These are phyloP conservation scores for Chloromyia formosa DNA, from an alignment of 2,888 invertebrate species.

Conservation along the genomic window DNA sequence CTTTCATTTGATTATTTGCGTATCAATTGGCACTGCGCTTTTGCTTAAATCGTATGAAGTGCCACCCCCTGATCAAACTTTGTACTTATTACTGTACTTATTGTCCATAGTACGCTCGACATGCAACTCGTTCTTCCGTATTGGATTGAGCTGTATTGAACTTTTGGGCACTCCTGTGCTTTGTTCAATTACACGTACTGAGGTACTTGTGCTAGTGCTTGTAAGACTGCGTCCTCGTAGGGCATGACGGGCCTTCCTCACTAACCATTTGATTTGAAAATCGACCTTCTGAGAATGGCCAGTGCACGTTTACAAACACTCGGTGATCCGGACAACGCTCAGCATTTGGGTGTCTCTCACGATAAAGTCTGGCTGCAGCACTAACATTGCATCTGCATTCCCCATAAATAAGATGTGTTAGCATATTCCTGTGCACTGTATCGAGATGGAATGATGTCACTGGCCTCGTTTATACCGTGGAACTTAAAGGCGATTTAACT, in stretches of 20 bases:
- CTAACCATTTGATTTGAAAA: conserved; percentile 3
- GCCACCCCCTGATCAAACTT: too few species aligned
- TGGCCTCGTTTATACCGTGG: too few species aligned
- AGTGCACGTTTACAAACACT: conserved; percentile 27
- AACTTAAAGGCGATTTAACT: too few species aligned
- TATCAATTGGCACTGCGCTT: too few species aligned
- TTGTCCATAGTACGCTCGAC: too few species aligned
- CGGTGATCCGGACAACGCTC: conserved; percentile 25
- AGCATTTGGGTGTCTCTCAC: conserved; percentile 43
- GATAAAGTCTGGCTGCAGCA: conserved; percentile 37
- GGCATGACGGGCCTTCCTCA: background rate
- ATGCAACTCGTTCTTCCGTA: too few species aligned
- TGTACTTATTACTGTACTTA: too few species aligned
- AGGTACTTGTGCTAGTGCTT: background rate
- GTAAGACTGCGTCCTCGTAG: background rate
- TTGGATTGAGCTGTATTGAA: too few species aligned
- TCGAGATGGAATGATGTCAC: too few species aligned
- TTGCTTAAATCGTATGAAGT: too few species aligned
- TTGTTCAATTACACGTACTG: background rate
- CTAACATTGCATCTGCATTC: conserved; percentile 29
- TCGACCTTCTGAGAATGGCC: conserved; percentile 24
- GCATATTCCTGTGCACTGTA: too few species aligned
- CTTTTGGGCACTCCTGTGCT: conserved; percentile 3
- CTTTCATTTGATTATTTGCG: too few species aligned
- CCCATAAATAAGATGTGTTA: conserved; percentile 20